These are phyloP conservation scores for Melieria crassipennis DNA, from an alignment of 2,888 invertebrate genomes.

Conservation along the genomic window DNA sequence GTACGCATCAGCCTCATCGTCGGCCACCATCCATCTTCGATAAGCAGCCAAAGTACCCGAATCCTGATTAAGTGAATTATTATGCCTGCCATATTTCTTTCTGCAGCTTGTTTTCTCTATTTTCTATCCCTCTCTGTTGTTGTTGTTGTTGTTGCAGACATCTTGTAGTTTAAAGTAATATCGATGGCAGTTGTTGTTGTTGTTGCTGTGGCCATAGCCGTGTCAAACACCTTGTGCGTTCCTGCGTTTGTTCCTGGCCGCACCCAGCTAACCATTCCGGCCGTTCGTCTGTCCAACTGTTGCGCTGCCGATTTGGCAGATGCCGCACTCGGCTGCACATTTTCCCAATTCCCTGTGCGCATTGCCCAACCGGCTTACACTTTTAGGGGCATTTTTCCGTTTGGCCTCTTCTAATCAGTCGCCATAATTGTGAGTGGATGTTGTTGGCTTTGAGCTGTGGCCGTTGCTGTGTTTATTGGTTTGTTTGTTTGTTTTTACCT, in stretches of 20 bases:
- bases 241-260: constrained; percentile 6
- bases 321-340: constrained; percentile 18
- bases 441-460: neutral
- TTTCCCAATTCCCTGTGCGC: constrained; percentile 18
- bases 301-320: neutral
- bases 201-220: constrained; percentile 8
- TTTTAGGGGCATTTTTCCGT: neutral
- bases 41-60: constrained; percentile 35
- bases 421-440: constrained; percentile 9
- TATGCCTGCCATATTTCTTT: constrained; percentile 28
- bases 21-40: constrained; percentile 15
- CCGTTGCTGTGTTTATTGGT: neutral
- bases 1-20: neutral
- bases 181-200: neutral
- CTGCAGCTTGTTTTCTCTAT: constrained; percentile 15
- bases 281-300: constrained; percentile 1
- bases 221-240: constrained; percentile 25
- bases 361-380: constrained; percentile 50
- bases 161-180: too few species aligned
- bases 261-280: neutral
- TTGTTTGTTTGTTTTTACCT: neutral
- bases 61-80: constrained; percentile 58
- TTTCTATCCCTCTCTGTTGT: constrained; percentile 5
- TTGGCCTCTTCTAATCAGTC: constrained; percentile 14
- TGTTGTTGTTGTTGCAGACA: constrained; percentile 1